These are phyloP conservation scores for Heliconius ethilla DNA, from an alignment of 2,888 invertebrate species.

Conservation along the genomic window DNA sequence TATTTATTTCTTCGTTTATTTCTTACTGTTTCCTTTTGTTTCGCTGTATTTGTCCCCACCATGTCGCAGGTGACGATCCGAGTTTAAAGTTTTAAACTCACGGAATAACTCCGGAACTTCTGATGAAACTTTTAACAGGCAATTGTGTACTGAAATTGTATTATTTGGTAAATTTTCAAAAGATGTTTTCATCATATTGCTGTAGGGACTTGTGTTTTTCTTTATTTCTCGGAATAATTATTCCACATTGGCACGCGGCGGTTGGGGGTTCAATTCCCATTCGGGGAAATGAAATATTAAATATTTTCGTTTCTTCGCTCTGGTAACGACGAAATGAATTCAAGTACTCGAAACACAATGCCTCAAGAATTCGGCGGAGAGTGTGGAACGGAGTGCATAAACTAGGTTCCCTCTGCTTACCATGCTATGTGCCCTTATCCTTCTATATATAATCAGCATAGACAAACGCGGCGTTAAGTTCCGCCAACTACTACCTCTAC, in stretches of 20 bases:
- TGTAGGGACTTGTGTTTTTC: neutral
- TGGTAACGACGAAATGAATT: neutral
- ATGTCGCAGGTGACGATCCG: neutral
- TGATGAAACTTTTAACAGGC: constrained; percentile 6
- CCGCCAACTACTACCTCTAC: neutral
- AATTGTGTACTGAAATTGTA: neutral
- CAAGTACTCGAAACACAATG: neutral
- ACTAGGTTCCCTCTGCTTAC: neutral
- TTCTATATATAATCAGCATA: neutral
- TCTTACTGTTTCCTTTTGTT: neutral
- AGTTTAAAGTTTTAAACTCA: constrained; percentile 8
- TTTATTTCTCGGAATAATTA: neutral
- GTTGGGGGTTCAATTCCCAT: neutral
- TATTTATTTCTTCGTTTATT: neutral
- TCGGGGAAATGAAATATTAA: neutral
- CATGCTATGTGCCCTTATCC: neutral
- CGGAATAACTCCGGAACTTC: neutral
- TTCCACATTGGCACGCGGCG: neutral
- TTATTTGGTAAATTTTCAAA: neutral
- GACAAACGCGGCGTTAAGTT: neutral
- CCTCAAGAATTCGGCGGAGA: neutral
- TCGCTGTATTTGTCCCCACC: neutral
- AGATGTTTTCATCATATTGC: neutral
- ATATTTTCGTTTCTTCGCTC: neutral
- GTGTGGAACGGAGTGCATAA: neutral